phyloP scores from a whole-genome alignment of 1,140 invertebrate genomes.

The Temnothorax curvispinosus region DNA sequence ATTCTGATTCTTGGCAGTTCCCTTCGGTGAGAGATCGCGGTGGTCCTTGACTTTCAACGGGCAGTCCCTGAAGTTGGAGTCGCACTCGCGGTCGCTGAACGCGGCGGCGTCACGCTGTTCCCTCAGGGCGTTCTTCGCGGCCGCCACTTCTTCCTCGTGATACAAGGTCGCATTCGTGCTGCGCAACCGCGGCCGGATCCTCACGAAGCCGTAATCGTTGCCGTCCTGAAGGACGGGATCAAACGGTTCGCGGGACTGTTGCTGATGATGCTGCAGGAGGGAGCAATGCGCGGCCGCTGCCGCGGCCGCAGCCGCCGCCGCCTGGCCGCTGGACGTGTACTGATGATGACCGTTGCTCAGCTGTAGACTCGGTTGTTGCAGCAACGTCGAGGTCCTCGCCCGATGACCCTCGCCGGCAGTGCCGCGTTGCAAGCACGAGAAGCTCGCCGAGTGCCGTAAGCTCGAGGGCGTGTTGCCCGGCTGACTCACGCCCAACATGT shows the following conservation, averaged over 20 bases:
- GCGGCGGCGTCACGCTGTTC: constrained; percentile 72
- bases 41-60: constrained; percentile 70
- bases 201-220: constrained; percentile 84
- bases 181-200: constrained; percentile 83
- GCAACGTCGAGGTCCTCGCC: constrained; percentile 85
- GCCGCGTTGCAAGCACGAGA: constrained; percentile 85
- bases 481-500: constrained; percentile 85
- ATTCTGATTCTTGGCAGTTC: constrained; percentile 77
- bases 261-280: constrained; percentile 77
- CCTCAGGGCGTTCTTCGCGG: constrained; percentile 69
- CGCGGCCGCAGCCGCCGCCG: constrained; percentile 37
- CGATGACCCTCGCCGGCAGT: constrained; percentile 81
- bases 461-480: constrained; percentile 84
- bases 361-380: constrained; percentile 81
- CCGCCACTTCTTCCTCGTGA: constrained; percentile 74
- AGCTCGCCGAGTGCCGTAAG: constrained; percentile 86
- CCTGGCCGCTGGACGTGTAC: constrained; percentile 67
- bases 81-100: constrained; percentile 78
- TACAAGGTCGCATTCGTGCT: constrained; percentile 83
- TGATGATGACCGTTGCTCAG: constrained; percentile 74
- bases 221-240: constrained; percentile 64
- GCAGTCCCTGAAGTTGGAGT: constrained; percentile 71
- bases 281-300: constrained; percentile 64
- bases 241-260: constrained; percentile 61
- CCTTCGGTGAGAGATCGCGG: constrained; percentile 71